phyloP scores from a whole-genome alignment of 2,113 vertebrate species.

The Eublepharis macularius region DNA sequence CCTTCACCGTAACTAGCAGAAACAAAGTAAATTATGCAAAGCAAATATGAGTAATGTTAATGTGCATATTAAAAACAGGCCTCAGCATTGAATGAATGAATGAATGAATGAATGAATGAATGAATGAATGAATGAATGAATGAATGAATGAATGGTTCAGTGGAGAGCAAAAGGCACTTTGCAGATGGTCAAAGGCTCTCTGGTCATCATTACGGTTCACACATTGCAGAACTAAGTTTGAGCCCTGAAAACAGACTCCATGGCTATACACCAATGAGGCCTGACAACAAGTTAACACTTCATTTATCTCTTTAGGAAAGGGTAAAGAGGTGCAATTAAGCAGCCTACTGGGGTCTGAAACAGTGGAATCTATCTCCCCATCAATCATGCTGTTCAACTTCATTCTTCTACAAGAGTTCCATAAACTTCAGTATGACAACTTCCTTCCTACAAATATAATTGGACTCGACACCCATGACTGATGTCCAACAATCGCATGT shows the following conservation, averaged over 20 bases:
- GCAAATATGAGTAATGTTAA: background rate
- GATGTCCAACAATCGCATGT: constrained; percentile 33
- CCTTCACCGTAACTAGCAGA: background rate
- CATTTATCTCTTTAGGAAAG: constrained; percentile 9
- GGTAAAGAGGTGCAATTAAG: constrained; percentile 13
- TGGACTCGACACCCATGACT: constrained; percentile 30
- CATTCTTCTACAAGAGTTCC: constrained; percentile 7
- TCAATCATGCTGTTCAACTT: background rate
- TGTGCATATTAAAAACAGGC: too few relatives aligned
- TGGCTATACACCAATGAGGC: too few relatives aligned
- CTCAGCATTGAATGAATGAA: too few relatives aligned
- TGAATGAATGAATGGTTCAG: too few relatives aligned
- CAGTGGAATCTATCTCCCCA: background rate
- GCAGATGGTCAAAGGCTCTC: background rate
- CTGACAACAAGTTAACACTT: background rate
- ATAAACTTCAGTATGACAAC: constrained; percentile 32
- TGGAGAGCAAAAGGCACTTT: background rate
- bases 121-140: too few relatives aligned
- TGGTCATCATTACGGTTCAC: background rate
- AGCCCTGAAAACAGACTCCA: too few relatives aligned
- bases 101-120: too few relatives aligned
- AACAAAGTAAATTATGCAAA: background rate
- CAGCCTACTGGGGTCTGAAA: background rate
- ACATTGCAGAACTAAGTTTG: background rate
- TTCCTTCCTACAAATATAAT: constrained; percentile 20